Evolutionary conservation across 1,140 invertebrate genomes (phyloP).

Genomic region (Stegodyphus mimosarum): DNA sequence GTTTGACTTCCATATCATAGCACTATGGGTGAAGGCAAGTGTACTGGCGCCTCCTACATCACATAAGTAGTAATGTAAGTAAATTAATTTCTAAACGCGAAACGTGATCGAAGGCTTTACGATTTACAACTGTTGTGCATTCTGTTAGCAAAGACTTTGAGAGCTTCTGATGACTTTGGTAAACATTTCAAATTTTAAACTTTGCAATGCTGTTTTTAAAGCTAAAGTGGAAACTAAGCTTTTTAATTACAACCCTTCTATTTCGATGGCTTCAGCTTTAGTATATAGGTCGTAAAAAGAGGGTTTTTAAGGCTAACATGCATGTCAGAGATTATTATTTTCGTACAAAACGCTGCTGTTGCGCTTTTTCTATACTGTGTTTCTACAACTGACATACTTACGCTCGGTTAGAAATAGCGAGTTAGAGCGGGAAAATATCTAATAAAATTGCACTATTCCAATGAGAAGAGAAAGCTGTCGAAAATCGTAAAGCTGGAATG

Average conservation of each 20-base stretch:
- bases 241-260: not conserved
- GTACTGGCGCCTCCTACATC: no score
- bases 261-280: slow-evolving; percentile 44
- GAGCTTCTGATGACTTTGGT: no score
- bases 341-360: slow-evolving; percentile 46
- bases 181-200: no score
- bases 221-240: slow-evolving; percentile 39
- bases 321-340: slow-evolving; percentile 14
- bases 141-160: no score
- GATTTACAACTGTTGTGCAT: no score
- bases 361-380: slow-evolving; percentile 30
- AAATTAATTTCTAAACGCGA: no score
- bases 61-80: no score
- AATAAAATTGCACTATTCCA: slow-evolving; percentile 32
- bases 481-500: slow-evolving; percentile 44
- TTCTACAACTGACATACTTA: slow-evolving; percentile 35
- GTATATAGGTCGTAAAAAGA: slow-evolving; percentile 44
- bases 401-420: slow-evolving; percentile 22
- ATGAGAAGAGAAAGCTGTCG: slow-evolving; percentile 39
- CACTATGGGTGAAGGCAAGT: no score
- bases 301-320: slow-evolving; percentile 49
- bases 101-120: no score
- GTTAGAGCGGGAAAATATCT: slow-evolving; percentile 29
- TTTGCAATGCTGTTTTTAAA: not conserved
- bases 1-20: no score